These are phyloP conservation scores for Phortica magna DNA, from an alignment of 2,888 invertebrate species.

Conservation along the genomic window DNA sequence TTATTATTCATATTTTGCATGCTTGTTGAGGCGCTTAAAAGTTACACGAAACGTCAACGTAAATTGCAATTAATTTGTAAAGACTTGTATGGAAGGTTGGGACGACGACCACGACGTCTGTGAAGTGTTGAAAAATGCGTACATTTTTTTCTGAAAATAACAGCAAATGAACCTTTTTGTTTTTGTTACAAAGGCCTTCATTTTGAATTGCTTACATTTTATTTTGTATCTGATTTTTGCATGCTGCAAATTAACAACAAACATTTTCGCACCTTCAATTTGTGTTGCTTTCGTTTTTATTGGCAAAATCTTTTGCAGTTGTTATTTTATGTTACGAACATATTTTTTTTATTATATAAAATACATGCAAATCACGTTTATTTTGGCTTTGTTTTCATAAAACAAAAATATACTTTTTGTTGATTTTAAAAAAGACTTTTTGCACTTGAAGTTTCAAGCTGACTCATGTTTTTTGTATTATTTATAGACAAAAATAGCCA, in stretches of 20 bases:
- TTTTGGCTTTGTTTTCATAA: slow-evolving; percentile 3
- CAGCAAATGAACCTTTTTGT: slow-evolving; percentile 52
- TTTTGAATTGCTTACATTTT: slow-evolving; percentile 7
- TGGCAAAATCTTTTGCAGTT: neutral
- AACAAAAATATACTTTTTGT: neutral
- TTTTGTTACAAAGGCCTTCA: neutral
- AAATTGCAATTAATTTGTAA: slow-evolving; percentile 72
- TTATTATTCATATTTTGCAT: slow-evolving; percentile 46
- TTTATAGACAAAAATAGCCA: neutral
- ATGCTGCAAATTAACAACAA: slow-evolving; percentile 28
- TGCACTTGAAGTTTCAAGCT: neutral
- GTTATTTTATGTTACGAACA: neutral
- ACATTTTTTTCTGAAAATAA: slow-evolving; percentile 7
- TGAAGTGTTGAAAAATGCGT: slow-evolving; percentile 58
- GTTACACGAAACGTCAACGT: slow-evolving; percentile 66
- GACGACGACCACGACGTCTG: slow-evolving; percentile 41
- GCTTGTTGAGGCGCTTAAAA: slow-evolving; percentile 61
- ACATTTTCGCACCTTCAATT: slow-evolving; percentile 33
- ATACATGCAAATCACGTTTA: neutral
- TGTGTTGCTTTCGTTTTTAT: slow-evolving; percentile 22
- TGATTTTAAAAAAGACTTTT: neutral
- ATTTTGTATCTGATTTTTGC: slow-evolving; percentile 20
- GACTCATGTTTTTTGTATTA: too few relatives aligned
- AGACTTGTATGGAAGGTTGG: neutral
- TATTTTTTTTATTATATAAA: neutral